Conservation (phyloP, 2,888 invertebrate genomes). For the Cylindroiulus punctatus region DNA sequence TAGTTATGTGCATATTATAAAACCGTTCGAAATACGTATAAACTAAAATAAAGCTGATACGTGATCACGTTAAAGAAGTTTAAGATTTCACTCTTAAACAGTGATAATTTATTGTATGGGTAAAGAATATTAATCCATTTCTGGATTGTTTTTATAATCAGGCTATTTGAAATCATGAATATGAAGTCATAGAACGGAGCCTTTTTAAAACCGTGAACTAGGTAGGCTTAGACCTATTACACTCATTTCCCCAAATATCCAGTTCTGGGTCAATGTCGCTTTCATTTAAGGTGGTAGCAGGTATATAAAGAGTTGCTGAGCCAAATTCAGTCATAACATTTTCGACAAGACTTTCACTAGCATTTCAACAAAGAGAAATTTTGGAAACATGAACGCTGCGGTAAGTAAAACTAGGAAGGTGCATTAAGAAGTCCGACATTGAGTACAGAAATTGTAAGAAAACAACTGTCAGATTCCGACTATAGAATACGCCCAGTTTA, state of each 20-base stretch:
- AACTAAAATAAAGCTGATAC: neutral
- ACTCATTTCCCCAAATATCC: conserved; percentile 43
- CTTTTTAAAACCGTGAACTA: conserved; percentile 35
- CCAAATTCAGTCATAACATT: conserved; percentile 37
- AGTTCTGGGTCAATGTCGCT: conserved; percentile 56
- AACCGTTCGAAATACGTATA: neutral
- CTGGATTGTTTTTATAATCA: conserved; percentile 28
- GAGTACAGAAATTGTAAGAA: neutral
- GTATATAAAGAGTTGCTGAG: conserved; percentile 53
- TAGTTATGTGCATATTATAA: conserved; percentile 2
- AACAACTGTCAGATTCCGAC: neutral
- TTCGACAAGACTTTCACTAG: conserved; percentile 47
- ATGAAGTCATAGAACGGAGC: conserved; percentile 30
- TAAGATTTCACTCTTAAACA: neutral
- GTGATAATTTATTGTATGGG: neutral
- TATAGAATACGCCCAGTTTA: neutral
- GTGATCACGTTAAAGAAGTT: neutral
- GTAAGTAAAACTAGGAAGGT: neutral
- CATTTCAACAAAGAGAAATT: conserved; percentile 17
- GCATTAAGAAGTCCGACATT: neutral
- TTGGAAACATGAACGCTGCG: conserved; percentile 46
- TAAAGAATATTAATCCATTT: neutral
- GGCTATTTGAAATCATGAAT: conserved; percentile 48
- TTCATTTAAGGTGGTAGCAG: conserved; percentile 39
- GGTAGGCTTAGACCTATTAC: conserved; percentile 48